Percentiles rank a stretch among this genome's conserved stretches.
These are phyloP conservation scores for Whitmania pigra DNA, from an alignment of 1,140 invertebrate species.

Conservation along the genomic window DNA sequence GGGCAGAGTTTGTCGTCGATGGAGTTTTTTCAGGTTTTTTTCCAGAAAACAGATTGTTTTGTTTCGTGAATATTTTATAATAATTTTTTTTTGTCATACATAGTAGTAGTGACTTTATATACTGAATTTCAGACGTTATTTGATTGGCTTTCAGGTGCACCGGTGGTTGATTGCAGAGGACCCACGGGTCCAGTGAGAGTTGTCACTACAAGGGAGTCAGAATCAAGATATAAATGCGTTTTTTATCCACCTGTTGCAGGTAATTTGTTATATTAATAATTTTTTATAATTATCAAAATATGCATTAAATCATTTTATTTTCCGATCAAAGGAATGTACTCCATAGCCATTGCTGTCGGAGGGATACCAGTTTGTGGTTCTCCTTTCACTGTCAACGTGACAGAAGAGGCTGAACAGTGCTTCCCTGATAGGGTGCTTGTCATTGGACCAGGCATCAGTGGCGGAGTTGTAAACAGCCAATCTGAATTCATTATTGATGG, in stretches of 20 bases:
- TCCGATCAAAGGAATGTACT: constrained; percentile 8
- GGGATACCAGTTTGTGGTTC: constrained; percentile 1
- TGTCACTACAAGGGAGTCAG: neutral
- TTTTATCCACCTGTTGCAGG: neutral
- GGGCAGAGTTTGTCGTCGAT: constrained; percentile 3
- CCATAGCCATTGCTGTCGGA: neutral
- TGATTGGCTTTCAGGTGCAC: neutral
- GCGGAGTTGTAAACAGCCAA: constrained; percentile 69
- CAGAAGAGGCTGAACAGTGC: neutral
- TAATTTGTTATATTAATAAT: neutral
- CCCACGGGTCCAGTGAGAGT: neutral
- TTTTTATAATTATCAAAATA: too few relatives aligned
- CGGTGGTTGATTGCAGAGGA: neutral
- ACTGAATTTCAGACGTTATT: neutral
- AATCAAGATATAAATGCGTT: neutral
- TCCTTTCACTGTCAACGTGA: constrained; percentile 5
- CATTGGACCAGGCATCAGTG: constrained; percentile 74
- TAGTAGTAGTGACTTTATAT: too few relatives aligned
- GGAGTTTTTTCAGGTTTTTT: constrained; percentile 2
- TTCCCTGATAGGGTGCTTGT: constrained; percentile 45
- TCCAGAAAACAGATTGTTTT: neutral
- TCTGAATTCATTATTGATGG: constrained; percentile 92
- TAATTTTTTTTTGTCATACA: too few relatives aligned
- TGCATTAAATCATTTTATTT: neutral
- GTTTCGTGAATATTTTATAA: neutral